A percentile compares a stretch with the other conserved stretches of the same genome.
Conservation (phyloP, 2,113 vertebrate species). For the Oriolus oriolus region DNA sequence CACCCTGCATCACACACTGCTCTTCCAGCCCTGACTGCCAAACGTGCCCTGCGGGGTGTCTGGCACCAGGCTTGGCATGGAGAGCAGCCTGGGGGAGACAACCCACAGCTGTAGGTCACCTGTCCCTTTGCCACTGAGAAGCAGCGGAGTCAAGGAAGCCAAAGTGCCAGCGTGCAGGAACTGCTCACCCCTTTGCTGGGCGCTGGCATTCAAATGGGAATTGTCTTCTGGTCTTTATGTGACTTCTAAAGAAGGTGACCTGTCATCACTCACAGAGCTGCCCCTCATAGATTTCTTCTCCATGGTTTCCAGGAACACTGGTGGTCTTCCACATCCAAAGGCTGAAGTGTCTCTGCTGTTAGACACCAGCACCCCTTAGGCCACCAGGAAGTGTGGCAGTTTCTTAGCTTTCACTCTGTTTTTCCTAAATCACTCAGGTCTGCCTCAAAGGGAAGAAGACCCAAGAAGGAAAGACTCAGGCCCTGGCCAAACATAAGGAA, state of each 20-base stretch:
- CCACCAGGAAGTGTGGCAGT: background rate
- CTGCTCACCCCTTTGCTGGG: accelerated
- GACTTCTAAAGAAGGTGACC: background rate
- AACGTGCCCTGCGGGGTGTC: accelerated
- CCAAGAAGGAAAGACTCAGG: background rate
- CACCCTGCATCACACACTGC: background rate
- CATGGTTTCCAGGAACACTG: background rate
- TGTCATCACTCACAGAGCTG: background rate
- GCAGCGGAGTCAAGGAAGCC: background rate
- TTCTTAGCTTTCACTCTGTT: background rate
- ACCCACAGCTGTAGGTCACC: background rate
- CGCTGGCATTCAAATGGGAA: background rate
- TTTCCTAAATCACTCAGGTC: background rate
- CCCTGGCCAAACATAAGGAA: background rate
- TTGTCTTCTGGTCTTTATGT: background rate
- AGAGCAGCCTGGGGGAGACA: background rate
- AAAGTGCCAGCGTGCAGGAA: background rate
- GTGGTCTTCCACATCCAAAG: background rate
- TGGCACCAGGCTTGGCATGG: background rate
- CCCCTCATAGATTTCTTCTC: background rate
- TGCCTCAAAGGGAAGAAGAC: background rate
- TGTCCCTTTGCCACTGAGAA: background rate
- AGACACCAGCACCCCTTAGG: background rate
- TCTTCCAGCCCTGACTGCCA: background rate
- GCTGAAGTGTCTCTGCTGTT: background rate